Evolutionary conservation across 2,888 invertebrate genomes (phyloP), one percentile per base, ranked within the genome.

Genomic region (Epinotia ramella): DNA sequence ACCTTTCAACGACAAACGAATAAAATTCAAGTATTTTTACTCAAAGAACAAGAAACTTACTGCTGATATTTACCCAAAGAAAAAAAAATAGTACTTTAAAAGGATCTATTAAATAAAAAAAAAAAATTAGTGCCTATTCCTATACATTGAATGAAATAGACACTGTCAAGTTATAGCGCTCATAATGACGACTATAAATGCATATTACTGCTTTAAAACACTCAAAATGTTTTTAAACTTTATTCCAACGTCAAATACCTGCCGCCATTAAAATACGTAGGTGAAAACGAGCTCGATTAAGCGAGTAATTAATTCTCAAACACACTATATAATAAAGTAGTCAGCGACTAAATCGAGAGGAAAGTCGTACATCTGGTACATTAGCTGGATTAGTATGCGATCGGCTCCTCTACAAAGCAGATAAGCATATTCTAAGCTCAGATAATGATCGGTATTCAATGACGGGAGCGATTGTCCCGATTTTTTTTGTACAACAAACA

Each of bases 371-470:
- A 84, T 86, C 88, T 89, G 87, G 69, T 86, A 88, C 88, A 90
- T 85, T 85, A 84, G 83, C 82, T 81, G 84, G 86, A 86, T 89
- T 87, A 87, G 86, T 84, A 84, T 82, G 82, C 87, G 91, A 93
- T 91, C 92, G 93, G 92, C 84, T 84, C 84, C 86, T 89, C 85
- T 90, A 84, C 82, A 86, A 88, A 84, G 86, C 71, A 91, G 94
- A 93, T 93, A 94, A 92, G 90, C 90, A 80, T 84, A 84, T 85
- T 86, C 85, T 81, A 87, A 89, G 85, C 84, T 86, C 84, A 80
- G 94, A 94, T 94, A 94, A 93, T 90, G 88, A 94, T 94, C 94
- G 82, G 90, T 90, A 91, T 93, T 93, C 91, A 88, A 84, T 91
- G 91, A 88, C 93, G 87, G 80, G 86, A 83, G 83, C 89, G 91